phyloP scores from a whole-genome alignment of 2,113 vertebrate genomes.

The Jaculus jaculus region DNA sequence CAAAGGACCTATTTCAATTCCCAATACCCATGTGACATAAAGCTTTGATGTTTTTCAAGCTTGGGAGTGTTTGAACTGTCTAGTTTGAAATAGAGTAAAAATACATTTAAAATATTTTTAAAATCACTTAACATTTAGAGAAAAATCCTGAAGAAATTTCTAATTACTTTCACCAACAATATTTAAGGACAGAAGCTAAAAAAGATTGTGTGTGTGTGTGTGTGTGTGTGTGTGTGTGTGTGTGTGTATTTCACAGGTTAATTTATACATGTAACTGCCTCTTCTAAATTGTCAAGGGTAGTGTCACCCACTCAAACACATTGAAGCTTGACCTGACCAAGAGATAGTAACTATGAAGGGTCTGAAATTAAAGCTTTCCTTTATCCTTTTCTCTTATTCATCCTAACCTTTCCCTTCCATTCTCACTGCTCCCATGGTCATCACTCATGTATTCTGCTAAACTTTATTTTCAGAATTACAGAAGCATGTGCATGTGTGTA shows the following conservation, averaged over 20 bases:
- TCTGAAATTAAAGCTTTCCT: neutral
- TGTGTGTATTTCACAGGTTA: neutral
- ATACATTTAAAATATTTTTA: constrained; percentile 24
- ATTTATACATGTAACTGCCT: neutral
- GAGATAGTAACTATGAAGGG: neutral
- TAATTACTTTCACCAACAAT: neutral
- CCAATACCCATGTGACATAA: neutral
- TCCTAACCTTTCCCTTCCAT: neutral
- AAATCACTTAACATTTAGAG: constrained; percentile 29
- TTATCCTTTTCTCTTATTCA: neutral
- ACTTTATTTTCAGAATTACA: neutral
- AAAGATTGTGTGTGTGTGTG: too few species aligned
- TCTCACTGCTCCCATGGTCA: neutral
- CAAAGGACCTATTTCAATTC: too few species aligned
- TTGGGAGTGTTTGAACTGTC: constrained; percentile 18
- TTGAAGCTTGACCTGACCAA: neutral
- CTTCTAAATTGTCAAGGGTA: neutral
- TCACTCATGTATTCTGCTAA: neutral
- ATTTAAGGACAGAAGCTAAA: neutral
- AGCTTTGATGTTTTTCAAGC: neutral
- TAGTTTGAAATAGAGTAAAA: constrained; percentile 33
- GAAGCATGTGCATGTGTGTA: too few species aligned
- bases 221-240: too few species aligned
- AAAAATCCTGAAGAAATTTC: constrained; percentile 30
- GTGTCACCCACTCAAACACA: neutral